phyloP scores from a whole-genome alignment of 1,140 invertebrate genomes.

The Magallana angulata region DNA sequence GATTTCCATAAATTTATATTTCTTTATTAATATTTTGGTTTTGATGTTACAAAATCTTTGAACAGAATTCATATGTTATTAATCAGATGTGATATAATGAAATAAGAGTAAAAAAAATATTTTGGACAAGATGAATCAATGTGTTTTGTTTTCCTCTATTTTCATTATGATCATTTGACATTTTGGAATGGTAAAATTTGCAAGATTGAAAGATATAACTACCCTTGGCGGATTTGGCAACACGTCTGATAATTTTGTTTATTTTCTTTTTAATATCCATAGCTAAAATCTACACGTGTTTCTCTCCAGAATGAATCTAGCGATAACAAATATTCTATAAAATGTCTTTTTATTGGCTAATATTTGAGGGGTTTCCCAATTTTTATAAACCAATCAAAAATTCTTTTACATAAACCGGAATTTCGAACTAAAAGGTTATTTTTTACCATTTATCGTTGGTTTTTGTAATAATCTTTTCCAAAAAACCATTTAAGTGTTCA shows the following conservation, averaged over 20 bases:
- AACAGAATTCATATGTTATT: no score
- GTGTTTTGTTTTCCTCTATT: no score
- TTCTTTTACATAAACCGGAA: background rate
- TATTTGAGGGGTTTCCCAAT: constrained; percentile 17
- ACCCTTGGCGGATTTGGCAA: constrained; percentile 29
- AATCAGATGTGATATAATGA: no score
- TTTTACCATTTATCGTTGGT: background rate
- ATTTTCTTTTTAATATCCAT: constrained; percentile 40
- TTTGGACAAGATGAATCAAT: no score
- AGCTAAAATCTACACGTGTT: constrained; percentile 44
- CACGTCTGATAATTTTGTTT: constrained; percentile 46
- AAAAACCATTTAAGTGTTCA: background rate
- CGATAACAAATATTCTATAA: background rate
- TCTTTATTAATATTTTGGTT: no score
- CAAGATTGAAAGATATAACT: background rate
- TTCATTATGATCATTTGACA: no score
- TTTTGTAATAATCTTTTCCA: background rate
- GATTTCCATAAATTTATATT: no score
- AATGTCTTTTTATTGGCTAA: constrained; percentile 36
- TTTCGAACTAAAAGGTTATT: background rate
- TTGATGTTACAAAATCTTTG: no score
- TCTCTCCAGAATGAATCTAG: background rate
- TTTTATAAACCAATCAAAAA: constrained; percentile 40
- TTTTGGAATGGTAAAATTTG: no score
- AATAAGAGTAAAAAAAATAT: no score